phyloP scores from a whole-genome alignment of 2,888 invertebrate species.

The Smittia aterrima region DNA sequence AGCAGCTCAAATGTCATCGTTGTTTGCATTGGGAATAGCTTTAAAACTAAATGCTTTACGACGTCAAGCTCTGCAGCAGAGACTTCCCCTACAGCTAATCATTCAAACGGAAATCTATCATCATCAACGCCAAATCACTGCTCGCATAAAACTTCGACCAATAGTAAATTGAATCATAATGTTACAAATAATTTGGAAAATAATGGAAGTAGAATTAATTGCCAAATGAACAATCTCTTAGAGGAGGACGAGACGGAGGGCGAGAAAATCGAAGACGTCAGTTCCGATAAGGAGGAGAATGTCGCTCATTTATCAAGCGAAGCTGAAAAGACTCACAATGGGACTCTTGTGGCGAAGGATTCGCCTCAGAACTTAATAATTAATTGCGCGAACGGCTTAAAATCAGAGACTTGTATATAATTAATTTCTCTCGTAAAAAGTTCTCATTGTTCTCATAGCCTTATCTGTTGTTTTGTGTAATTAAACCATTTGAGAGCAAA shows the following conservation, averaged over 20 bases:
- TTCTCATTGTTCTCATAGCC: not conserved
- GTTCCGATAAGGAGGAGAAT: not conserved
- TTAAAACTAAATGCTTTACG: slow-evolving; percentile 32
- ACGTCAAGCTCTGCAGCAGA: slow-evolving; percentile 16
- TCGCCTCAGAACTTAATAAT: slow-evolving; percentile 33
- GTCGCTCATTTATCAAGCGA: slow-evolving; percentile 16
- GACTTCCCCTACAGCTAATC: not conserved
- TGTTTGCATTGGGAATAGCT: slow-evolving; percentile 35
- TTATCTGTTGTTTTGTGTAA: slow-evolving; percentile 2
- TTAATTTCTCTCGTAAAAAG: not conserved
- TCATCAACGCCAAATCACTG: slow-evolving; percentile 24
- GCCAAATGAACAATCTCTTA: slow-evolving; percentile 34
- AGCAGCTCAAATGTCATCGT: slow-evolving; percentile 39
- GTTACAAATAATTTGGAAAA: not conserved
- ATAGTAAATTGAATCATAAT: slow-evolving; percentile 5
- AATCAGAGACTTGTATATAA: slow-evolving; percentile 41
- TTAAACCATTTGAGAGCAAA: not conserved
- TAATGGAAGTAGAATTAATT: slow-evolving; percentile 11
- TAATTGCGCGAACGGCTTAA: slow-evolving; percentile 30
- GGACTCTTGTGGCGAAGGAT: not conserved
- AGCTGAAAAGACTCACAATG: not conserved
- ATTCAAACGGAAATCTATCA: not conserved
- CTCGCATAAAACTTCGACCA: not conserved
- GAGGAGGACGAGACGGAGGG: slow-evolving; percentile 18
- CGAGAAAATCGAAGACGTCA: not conserved